Evolutionary conservation across 2,888 invertebrate species (phyloP), one percentile per base, ranked within the genome.

Genomic region (Sarcophaga subvicina): DNA sequence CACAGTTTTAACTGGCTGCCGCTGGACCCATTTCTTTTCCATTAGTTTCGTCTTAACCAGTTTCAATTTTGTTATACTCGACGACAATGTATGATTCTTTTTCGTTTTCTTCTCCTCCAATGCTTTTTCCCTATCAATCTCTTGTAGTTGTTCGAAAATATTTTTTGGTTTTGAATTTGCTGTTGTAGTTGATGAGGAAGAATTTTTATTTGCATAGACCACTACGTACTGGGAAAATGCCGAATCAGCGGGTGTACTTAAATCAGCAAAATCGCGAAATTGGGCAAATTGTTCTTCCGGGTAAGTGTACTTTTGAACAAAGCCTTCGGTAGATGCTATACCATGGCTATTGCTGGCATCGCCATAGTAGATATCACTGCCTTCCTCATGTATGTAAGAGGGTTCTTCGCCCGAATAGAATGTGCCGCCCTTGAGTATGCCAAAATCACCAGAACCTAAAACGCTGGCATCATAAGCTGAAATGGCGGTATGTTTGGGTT

Each of bases 291-390:
- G 87, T 62, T 87, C 87, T 37, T 87, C 87, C 4, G 87, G 84
- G 37, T 82, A 82, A 8, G 87, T 87, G 11, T 84, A 87, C 59
- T 87, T 87, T 67, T 87, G 84, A 45, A 87, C 72, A 8, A 89
- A 88, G 4, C 88, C 88, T 90, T 97, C 97, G 1, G 95, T 95
- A 88, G 95, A 95, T 0, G 97, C 96, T 70, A 97, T 95, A 20
- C 96, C 96, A 80, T 97, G 96, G 0, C 96, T 96, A 90, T 96
- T 96, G 85, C 96, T 95, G 69, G 95, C 95, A 84, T 92, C 92
- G 2, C 91, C 92, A 54, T 89, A 88, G 37, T 84, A 87, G 17
- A 82, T 69, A 25, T 87, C 87, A 47, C 71, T 79, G 17, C 11
- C 63, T 5, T 82, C 76, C 49, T 79, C 83, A 63, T 84, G 71